These are phyloP conservation scores for Yoshiicerus persimilis DNA, from an alignment of 1,140 invertebrate genomes.

Conservation along the genomic window DNA sequence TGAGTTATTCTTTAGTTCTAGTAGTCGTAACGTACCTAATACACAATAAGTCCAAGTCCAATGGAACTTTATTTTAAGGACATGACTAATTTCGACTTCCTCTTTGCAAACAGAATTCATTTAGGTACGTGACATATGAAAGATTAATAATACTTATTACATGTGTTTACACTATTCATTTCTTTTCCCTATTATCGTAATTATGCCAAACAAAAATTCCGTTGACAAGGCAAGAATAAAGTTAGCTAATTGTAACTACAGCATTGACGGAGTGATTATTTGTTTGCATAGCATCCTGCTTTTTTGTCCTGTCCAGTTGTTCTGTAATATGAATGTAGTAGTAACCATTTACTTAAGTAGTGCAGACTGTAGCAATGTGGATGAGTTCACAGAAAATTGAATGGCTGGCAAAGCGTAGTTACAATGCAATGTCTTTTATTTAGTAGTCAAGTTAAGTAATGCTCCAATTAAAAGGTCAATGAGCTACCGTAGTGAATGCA, in stretches of 20 bases:
- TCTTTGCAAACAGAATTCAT: slow-evolving; percentile 19
- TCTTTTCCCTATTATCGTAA: neutral
- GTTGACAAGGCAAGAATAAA: neutral
- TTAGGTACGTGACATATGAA: neutral
- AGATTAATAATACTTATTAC: neutral
- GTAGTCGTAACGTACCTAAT: neutral
- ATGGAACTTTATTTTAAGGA: neutral
- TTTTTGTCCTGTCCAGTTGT: neutral
- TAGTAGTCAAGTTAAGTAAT: neutral
- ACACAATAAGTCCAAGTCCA: neutral
- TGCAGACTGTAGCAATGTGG: neutral
- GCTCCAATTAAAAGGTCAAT: slow-evolving; percentile 19
- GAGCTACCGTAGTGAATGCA: neutral
- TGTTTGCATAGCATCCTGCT: neutral
- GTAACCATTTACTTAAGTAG: neutral
- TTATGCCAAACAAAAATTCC: neutral
- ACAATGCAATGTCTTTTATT: neutral
- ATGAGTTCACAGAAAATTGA: neutral
- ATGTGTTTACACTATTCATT: neutral
- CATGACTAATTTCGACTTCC: slow-evolving; percentile 30
- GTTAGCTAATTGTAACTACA: neutral
- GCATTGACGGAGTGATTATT: neutral
- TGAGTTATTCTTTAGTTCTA: neutral
- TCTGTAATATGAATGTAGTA: neutral
- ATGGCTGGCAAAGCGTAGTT: neutral